phyloP scores from a whole-genome alignment of 2,797 vertebrate genomes.

The Platyrinchus mystaceus region DNA sequence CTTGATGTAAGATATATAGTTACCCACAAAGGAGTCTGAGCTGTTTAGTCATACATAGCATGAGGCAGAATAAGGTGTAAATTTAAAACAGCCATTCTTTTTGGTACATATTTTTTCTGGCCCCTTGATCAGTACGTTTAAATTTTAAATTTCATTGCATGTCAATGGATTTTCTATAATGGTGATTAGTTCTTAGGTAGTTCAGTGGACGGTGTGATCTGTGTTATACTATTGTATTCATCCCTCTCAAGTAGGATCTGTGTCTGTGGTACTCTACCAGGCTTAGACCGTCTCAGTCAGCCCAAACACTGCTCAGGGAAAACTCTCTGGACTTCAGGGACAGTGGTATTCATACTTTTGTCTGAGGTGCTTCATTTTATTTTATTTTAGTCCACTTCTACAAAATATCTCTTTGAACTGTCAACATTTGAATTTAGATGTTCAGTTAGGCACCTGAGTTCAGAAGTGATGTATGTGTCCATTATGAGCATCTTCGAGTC shows the following conservation, averaged over 20 bases:
- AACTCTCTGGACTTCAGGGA: neutral
- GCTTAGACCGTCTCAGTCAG: neutral
- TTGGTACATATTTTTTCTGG: neutral
- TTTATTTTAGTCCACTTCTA: neutral
- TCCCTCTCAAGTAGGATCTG: accelerated
- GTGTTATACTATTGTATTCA: neutral
- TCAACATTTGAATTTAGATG: neutral
- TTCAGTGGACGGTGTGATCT: neutral
- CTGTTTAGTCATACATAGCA: neutral
- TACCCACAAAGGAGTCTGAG: neutral
- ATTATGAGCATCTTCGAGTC: neutral
- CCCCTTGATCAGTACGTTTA: neutral
- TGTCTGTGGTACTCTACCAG: neutral
- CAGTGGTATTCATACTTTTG: neutral
- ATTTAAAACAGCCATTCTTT: neutral
- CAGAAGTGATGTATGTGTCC: neutral
- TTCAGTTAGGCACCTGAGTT: neutral
- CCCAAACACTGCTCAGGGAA: neutral
- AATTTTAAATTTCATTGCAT: neutral
- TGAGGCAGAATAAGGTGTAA: neutral
- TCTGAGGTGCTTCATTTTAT: accelerated
- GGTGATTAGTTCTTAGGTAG: neutral
- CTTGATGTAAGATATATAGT: neutral
- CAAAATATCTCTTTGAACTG: neutral
- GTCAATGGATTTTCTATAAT: neutral